Evolutionary conservation across 2,113 vertebrate genomes (phyloP), one percentile per base, ranked within the genome.

Genomic region (Dipodomys ordii): DNA sequence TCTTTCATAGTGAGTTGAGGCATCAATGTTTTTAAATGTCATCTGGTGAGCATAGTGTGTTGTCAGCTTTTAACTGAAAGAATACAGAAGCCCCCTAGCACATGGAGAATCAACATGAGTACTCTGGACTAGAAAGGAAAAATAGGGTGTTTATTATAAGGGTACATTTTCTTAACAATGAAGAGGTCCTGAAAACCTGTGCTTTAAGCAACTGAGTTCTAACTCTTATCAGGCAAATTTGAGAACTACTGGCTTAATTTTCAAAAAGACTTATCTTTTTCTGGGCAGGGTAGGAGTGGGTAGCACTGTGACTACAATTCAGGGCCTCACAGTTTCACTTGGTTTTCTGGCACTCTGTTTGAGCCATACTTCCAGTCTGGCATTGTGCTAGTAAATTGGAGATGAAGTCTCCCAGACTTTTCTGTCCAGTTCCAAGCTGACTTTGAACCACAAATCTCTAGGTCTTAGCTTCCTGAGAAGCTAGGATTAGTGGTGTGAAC

Each of bases 191-290:
- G 5, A 32, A 74, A 83, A 93, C 91, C 4, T 83, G 64, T 68
- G 28, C 83, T 91, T 94, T 73, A 83, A 78, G 28, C 28, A 81
- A 91, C 12, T 60, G 1, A 8, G 22, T 82, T 22, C 49, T 78
- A 91, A 80, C 73, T 94, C 44, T 83, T 73, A 73, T 60, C 19
- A 90, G 3, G 30, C 19, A 93, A 83, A 2, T 81, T 91, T 86
- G 73, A 62, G 46, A 78, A 88, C 28, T 87, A 19, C 22, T 78
- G 46, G 35, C 30, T 77, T 28, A 12, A 82, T 74, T 81, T 79
- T 78, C 49, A 81, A 3, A 62, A 44, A 77, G 67, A 57, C 53
- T 16, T 18, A 57, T 57, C 15, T 57, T 57, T 57, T 57, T 57
- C 15, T 57, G 53, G 12, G 3, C 15, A 57, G 53, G 53, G 53